Evolutionary conservation across 2,888 invertebrate genomes (phyloP).

Genomic region (Papilio elwesi): DNA sequence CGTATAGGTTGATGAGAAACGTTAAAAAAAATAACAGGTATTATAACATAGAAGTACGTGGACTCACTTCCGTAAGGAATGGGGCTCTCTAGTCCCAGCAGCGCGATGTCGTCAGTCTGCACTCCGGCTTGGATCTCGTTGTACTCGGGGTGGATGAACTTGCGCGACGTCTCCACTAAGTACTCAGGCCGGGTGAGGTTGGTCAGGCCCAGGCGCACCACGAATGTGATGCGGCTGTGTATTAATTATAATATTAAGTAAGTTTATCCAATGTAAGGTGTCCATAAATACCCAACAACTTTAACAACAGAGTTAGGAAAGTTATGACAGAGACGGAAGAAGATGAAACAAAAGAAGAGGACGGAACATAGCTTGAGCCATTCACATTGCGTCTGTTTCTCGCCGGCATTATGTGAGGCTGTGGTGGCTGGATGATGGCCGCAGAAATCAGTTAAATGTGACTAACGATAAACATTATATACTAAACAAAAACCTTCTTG

Average conservation of each 20-base stretch:
- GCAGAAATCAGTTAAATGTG: too few relatives aligned
- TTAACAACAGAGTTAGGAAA: too few relatives aligned
- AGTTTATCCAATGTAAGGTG: too few relatives aligned
- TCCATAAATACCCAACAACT: too few relatives aligned
- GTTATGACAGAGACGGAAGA: too few relatives aligned
- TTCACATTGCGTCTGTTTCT: too few relatives aligned
- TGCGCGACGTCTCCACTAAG: constrained; percentile 57
- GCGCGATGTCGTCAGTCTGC: constrained; percentile 69
- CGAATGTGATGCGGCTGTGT: constrained; percentile 66
- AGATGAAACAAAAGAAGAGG: too few relatives aligned
- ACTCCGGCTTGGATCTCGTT: constrained; percentile 58
- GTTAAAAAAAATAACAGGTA: too few relatives aligned
- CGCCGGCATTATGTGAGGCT: too few relatives aligned
- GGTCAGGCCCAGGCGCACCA: constrained; percentile 66
- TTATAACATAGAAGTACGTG: neutral
- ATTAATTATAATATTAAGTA: neutral
- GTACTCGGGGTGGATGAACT: constrained; percentile 66
- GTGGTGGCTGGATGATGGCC: too few relatives aligned
- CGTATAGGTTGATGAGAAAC: too few relatives aligned
- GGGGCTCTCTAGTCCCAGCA: constrained; percentile 56
- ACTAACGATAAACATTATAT: neutral
- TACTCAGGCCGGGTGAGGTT: constrained; percentile 64
- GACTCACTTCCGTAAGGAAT: constrained; percentile 64
- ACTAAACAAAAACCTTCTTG: neutral
- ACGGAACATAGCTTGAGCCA: too few relatives aligned